Evolutionary conservation across 2,888 invertebrate species (phyloP), one percentile per base, ranked within the genome.

Genomic region (Perizoma flavofasciatum): DNA sequence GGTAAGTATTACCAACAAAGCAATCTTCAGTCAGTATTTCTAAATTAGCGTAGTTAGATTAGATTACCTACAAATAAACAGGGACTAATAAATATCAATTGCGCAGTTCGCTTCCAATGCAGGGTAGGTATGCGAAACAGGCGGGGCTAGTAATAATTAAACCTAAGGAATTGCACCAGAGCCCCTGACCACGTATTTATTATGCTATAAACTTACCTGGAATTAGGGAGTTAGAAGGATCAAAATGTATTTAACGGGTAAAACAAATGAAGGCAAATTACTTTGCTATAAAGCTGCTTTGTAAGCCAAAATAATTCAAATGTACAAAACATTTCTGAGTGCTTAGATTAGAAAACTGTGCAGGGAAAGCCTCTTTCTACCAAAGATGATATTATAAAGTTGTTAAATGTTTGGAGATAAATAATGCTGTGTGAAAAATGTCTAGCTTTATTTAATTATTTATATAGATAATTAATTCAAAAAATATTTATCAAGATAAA

Each of bases 61-160:
- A 22, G 22, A 22, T 22, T 22, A 22, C 22, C 3, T 22, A 62
- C 49, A 59, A 55, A 58, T 60, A 53, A 67, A 58, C 58, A 49
- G 47, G 32, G 58, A 62, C 22, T 58, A 61, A 62, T 66, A 60
- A 61, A 68, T 70, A 65, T 67, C 67, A 67, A 68, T 70, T 62
- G 53, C 9, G 49, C 46, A 60, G 55, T 63, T 62, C 54, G 49
- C 39, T 49, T 60, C 63, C 49, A 55, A 49, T 58, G 60, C 66
- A 57, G 54, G 45, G 60, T 46, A 50, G 45, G 60, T 46, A 50
- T 63, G 59, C 49, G 60, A 58, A 66, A 56, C 39, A 44, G 57
- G 57, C 55, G 50, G 57, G 44, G 59, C 59, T 5, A 57, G 61
- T 65, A 67, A 65, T 68, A 70, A 68, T 67, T 68, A 68, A 68